These are phyloP conservation scores for Centropus bengalensis DNA, from an alignment of 2,113 vertebrate species.

Conservation along the genomic window DNA sequence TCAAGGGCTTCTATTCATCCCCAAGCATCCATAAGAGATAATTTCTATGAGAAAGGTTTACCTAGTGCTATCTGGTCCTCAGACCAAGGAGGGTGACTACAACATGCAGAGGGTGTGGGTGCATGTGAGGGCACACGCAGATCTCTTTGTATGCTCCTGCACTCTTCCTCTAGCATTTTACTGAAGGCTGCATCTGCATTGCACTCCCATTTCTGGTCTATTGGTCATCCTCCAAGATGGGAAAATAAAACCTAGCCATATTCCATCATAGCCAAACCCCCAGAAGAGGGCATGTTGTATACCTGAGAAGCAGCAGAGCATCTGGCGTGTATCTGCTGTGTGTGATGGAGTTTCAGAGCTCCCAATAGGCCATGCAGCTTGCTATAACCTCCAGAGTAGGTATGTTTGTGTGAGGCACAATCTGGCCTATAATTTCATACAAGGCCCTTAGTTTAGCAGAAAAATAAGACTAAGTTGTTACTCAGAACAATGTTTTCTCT, in stretches of 20 bases:
- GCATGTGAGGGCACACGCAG: accelerated
- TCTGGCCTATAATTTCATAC: not conserved
- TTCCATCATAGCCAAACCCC: not conserved
- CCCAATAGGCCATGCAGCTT: not conserved
- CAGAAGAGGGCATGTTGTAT: accelerated
- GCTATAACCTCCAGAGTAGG: not conserved
- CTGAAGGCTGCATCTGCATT: not conserved
- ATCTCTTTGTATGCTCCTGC: not conserved
- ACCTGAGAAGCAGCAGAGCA: not conserved
- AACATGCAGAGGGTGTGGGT: accelerated
- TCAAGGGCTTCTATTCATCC: not conserved
- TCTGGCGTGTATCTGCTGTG: not conserved
- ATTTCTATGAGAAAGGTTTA: not conserved
- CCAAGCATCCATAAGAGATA: not conserved
- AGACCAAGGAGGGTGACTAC: not conserved
- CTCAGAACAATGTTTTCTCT: not conserved
- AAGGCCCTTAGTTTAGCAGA: not conserved
- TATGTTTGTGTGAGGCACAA: not conserved
- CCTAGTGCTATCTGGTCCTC: not conserved
- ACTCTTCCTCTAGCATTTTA: accelerated
- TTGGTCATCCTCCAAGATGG: not conserved
- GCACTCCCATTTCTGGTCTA: not conserved
- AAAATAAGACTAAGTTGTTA: not conserved
- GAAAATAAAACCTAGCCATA: not conserved
- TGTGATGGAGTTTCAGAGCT: not conserved